Percentiles rank a stretch among this genome's conserved stretches.
Conservation (phyloP, 1,140 invertebrate genomes). For the Sitophilus oryzae region DNA sequence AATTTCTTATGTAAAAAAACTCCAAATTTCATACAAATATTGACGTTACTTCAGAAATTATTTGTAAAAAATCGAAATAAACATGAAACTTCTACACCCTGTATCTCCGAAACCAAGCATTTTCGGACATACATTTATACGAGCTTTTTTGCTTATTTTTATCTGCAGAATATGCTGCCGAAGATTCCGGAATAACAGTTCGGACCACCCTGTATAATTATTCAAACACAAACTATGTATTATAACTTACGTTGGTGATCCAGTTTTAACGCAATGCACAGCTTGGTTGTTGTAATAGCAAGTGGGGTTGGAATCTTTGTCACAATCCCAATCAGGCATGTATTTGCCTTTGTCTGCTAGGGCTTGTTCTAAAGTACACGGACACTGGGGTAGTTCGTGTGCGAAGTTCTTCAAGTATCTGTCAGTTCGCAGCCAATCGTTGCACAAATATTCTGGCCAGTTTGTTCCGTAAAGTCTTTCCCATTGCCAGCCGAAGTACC, state of each 20-base stretch:
- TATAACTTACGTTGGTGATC: constrained; percentile 82
- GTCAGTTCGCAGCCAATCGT: constrained; percentile 84
- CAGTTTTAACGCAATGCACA: constrained; percentile 87
- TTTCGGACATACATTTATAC: no score
- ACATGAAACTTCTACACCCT: no score
- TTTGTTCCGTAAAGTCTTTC: constrained; percentile 63
- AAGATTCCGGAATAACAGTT: no score
- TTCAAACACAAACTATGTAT: no score
- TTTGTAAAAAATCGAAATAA: no score
- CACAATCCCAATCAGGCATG: constrained; percentile 85
- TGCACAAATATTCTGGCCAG: constrained; percentile 78
- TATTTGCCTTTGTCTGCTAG: constrained; percentile 86
- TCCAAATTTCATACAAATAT: no score
- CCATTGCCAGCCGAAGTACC: constrained; percentile 91
- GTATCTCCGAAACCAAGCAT: no score
- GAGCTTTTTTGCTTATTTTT: no score
- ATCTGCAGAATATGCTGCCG: no score
- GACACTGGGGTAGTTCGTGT: constrained; percentile 78
- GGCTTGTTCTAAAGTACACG: constrained; percentile 87
- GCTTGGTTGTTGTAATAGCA: constrained; percentile 86
- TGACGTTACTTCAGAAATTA: no score
- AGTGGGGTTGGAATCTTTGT: constrained; percentile 82
- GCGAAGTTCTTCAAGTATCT: constrained; percentile 83
- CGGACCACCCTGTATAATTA: no score
- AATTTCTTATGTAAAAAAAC: no score